phyloP scores from a whole-genome alignment of 1,140 invertebrate genomes.

The Diprion similis region DNA sequence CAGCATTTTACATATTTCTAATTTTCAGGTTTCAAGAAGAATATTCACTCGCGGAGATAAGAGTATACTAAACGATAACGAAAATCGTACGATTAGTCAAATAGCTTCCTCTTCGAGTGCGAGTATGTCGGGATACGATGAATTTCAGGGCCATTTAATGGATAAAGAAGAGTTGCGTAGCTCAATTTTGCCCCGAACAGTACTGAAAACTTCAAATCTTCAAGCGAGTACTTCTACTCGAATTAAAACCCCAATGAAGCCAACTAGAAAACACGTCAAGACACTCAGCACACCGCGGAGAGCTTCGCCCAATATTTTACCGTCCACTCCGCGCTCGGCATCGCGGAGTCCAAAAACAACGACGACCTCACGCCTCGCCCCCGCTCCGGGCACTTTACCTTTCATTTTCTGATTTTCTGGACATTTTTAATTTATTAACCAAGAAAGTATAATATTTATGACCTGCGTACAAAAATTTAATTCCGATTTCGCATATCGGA shows the following conservation, averaged over 20 bases:
- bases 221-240: constrained; percentile 32
- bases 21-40: background rate
- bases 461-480: background rate
- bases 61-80: background rate
- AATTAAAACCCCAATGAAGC: constrained; percentile 52
- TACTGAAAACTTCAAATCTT: constrained; percentile 26
- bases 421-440: background rate
- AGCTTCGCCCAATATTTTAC: constrained; percentile 19
- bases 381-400: constrained; percentile 29
- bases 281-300: constrained; percentile 29
- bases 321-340: constrained; percentile 24
- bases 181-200: constrained; percentile 45
- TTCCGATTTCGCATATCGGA: too few species aligned
- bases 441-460: background rate
- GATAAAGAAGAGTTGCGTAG: constrained; percentile 49
- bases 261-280: constrained; percentile 40
- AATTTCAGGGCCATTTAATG: constrained; percentile 55
- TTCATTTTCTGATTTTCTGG: constrained; percentile 28
- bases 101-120: background rate
- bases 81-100: background rate
- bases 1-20: background rate
- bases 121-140: constrained; percentile 38
- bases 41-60: background rate
- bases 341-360: constrained; percentile 37
- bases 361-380: constrained; percentile 29